Evolutionary conservation across 53 echinoderm and acorn worm genomes (phyloP), one percentile per base, ranked within the genome.

Genomic region (Echinarachnius parma): DNA sequence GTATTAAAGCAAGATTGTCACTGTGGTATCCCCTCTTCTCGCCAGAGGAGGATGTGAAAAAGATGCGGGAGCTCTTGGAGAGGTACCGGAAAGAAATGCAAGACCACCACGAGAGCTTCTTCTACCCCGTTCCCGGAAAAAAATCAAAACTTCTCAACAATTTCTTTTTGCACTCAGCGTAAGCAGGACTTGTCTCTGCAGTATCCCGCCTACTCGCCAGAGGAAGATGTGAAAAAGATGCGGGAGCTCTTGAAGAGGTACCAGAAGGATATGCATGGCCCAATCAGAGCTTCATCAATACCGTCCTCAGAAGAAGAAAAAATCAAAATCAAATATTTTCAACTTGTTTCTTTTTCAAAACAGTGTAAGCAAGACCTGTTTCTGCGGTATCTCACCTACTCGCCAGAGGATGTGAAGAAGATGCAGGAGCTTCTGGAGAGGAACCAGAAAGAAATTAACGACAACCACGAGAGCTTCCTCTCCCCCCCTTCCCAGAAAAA

Each of bases 401-500:
- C 58, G 9, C 39, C 74, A 4, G 37, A 54, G 16, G 57, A 72
- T 16, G 5, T 16, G 35, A 39, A 39, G 74, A 69, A 53, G 53
- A 72, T 72, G 74, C 35, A 72, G 44, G 34, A 54, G 35, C 74
- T 72, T 16, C 74, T 72, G 35, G 57, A 55, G 74, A 72, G 37
- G 15, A 56, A 72, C 74, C 26, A 27, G 16, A 25, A 72, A 27
- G 74, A 72, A 19, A 72, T 23, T 28, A 26, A 27, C 16, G 70
- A 70, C 34, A 8, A 53, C 25, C 31, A 9, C 60, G 65, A 65
- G 29, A 57, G 74, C 15, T 72, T 72, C 74, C 55, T 72, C 44
- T 72, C 55, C 57, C 74, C 74, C 28, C 57, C 56, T 8, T 57
- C 74, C 26, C 54, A 57, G 16, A 72, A 72, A n/a, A n/a, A n/a